Base-by-base conservation (phyloP, 2,797 vertebrate genomes). In the Cirrhinus molitorella region DNA sequence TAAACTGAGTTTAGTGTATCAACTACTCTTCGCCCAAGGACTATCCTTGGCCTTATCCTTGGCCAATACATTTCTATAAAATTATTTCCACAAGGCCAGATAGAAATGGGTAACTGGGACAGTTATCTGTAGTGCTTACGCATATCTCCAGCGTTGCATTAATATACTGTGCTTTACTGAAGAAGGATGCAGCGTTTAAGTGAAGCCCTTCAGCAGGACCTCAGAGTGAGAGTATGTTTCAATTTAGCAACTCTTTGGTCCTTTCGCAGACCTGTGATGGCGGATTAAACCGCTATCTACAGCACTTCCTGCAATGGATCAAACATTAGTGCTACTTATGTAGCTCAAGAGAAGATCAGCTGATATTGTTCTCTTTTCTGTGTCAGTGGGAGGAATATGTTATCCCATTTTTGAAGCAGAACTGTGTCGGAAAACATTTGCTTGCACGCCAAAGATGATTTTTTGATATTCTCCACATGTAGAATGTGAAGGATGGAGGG, bases 371-470 rank as follows among this genome's bases (percentile, higher is more conserved):
- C 45, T 66, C 43, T 53, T 78, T 63, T 73, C 57, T 28, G 31
- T 73, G 70, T 73, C 57, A 74, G 80, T 75, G 80, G 80, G 80
- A 75, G 80, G 71, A 82, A 82, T 75, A 66, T 66, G 34, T 82
- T 53, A 74, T 82, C 31, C 80, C 80, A 65, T 74, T 53, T 82
- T 21, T 66, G 31, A 75, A 53, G 59, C 59, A 51, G n/a, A 82
- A 82, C 16, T 75, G 68, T 74, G 59, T 74, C 80, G 55, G 40
- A 49, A 68, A 80, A 49, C 59, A 63, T 82, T 34, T 51, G 14
- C 31, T 82, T 74, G 12, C 6, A 34, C 0, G 19, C 55, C n/a
- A 57, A 72, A 81, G 49, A 68, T 3, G 28, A 57, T 43, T 40
- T 67, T 13, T 17, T 71, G 53, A 47, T 71, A n/a, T 57, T 80